Percentiles rank a stretch among this genome's conserved stretches.
These are phyloP conservation scores for Scaptomyza graminum DNA, from an alignment of 1,140 invertebrate genomes.

Conservation along the genomic window DNA sequence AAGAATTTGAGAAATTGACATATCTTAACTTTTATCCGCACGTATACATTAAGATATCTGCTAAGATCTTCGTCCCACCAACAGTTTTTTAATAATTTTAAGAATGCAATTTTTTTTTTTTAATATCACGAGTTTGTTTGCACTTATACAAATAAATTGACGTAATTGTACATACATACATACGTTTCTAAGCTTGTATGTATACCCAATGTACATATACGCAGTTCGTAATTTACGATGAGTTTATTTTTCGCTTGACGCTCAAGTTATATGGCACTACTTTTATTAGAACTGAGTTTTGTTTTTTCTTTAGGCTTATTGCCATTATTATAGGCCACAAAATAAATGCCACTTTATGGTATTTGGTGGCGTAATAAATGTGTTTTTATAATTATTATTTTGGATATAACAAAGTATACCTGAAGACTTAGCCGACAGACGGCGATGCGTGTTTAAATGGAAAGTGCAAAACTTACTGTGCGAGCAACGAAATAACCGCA, in stretches of 20 bases:
- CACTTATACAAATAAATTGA: constrained; percentile 8
- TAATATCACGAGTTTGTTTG: constrained; percentile 17
- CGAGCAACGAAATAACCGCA: constrained; percentile 75
- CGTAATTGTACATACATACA: neutral
- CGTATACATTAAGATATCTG: neutral
- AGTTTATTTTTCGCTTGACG: constrained; percentile 61
- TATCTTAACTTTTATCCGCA: neutral
- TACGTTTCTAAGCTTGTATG: neutral
- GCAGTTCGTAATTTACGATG: constrained; percentile 64
- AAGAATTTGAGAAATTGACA: neutral
- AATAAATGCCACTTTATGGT: constrained; percentile 58
- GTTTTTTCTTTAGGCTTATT: constrained; percentile 31
- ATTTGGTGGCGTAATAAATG: constrained; percentile 1
- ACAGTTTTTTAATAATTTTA: neutral
- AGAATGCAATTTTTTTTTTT: neutral
- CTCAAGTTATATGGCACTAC: constrained; percentile 54
- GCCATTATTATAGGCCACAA: constrained; percentile 2
- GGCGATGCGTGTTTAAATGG: constrained; percentile 69
- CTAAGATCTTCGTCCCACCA: neutral
- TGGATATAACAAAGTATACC: constrained; percentile 4
- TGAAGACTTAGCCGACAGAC: constrained; percentile 9
- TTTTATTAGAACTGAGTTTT: constrained; percentile 58
- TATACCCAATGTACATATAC: constrained; percentile 24
- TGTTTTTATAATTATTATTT: constrained; percentile 47
- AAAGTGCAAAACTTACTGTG: constrained; percentile 82